Percentiles rank a stretch among this genome's conserved stretches.
Conservation (phyloP, 2,888 invertebrate genomes). For the Apocheima hispidaria region DNA sequence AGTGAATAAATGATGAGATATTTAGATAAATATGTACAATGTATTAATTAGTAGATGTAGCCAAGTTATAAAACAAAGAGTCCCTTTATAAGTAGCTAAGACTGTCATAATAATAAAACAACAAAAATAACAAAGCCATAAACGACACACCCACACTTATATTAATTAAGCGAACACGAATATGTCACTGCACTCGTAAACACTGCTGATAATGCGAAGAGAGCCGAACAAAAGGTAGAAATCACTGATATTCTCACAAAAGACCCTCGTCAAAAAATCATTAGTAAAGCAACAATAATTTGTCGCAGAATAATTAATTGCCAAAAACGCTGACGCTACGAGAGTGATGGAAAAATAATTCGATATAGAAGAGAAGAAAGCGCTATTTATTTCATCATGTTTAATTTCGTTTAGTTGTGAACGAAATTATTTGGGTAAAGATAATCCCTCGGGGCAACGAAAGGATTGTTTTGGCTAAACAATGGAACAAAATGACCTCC, state of each 20-base stretch:
- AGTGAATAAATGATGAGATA: too few relatives aligned
- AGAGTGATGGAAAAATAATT: constrained; percentile 70
- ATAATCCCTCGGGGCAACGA: constrained; percentile 28
- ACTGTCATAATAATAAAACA: constrained; percentile 23
- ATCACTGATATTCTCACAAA: constrained; percentile 59
- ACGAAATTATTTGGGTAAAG: constrained; percentile 33
- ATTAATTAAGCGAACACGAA: constrained; percentile 26
- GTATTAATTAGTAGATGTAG: constrained; percentile 14
- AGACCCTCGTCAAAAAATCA: constrained; percentile 79
- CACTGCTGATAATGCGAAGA: constrained; percentile 23
- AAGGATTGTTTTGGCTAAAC: constrained; percentile 34
- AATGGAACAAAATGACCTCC: constrained; percentile 30
- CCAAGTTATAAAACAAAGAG: constrained; percentile 4
- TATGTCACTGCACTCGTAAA: constrained; percentile 36
- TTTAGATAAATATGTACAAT: background rate
- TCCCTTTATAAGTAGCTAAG: constrained; percentile 5
- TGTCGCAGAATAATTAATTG: constrained; percentile 68
- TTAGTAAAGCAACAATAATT: constrained; percentile 75
- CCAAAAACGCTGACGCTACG: constrained; percentile 38
- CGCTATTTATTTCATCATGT: constrained; percentile 34
- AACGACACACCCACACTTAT: constrained; percentile 25
- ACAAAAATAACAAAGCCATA: constrained; percentile 30
- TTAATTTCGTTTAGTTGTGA: constrained; percentile 35
- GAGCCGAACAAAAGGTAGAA: constrained; percentile 48
- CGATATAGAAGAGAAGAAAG: constrained; percentile 58